These are phyloP conservation scores for Athrips mouffetella DNA, from an alignment of 2,888 invertebrate species.

Conservation along the genomic window DNA sequence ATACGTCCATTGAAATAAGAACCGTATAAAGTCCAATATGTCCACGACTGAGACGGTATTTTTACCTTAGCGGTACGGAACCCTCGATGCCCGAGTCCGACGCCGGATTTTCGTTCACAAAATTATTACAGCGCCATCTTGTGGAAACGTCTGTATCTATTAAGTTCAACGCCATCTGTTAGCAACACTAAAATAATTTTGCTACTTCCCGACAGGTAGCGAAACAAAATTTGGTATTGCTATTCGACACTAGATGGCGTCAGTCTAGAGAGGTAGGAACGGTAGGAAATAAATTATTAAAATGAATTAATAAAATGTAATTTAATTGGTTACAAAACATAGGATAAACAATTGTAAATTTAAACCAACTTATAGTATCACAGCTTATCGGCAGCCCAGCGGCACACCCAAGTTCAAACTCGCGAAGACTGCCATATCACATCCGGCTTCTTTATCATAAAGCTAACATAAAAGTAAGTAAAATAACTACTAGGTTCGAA, in stretches of 20 bases:
- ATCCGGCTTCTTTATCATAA: conserved; percentile 35
- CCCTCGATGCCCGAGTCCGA: too few relatives aligned
- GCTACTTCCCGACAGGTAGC: background rate
- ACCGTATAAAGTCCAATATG: too few relatives aligned
- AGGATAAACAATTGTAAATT: background rate
- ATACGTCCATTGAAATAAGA: too few relatives aligned
- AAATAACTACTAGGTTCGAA: too few relatives aligned
- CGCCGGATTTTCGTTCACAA: too few relatives aligned
- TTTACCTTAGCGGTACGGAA: too few relatives aligned
- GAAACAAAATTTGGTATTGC: background rate
- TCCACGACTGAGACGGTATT: too few relatives aligned
- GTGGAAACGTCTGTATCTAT: too few relatives aligned
- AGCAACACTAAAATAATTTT: background rate
- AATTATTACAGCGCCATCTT: background rate
- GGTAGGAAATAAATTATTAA: too few relatives aligned
- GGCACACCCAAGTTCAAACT: conserved; percentile 23
- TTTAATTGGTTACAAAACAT: background rate
- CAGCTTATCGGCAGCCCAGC: conserved; percentile 34
- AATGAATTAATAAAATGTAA: too few relatives aligned
- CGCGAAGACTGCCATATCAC: conserved; percentile 29
- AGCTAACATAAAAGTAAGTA: background rate
- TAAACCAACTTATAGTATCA: conserved; percentile 24
- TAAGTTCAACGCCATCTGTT: background rate
- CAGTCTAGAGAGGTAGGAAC: too few relatives aligned
- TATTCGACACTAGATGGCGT: background rate